Conservation (phyloP, 1,140 invertebrate species). For the Acromyrmex heyeri region DNA sequence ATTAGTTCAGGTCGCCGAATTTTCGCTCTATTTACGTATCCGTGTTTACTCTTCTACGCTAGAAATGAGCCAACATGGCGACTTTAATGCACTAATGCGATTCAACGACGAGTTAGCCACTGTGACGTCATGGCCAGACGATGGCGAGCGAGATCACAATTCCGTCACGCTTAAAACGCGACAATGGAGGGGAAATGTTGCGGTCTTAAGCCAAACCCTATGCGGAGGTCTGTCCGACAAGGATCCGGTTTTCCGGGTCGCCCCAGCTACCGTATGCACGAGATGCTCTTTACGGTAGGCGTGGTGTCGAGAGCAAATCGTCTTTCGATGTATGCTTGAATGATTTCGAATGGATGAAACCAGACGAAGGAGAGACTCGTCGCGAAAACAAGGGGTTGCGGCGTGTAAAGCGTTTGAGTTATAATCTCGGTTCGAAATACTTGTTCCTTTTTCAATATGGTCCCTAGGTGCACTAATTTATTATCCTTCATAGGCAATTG, state of each 20-base stretch:
- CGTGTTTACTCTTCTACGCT: conserved; percentile 19
- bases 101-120: conserved; percentile 53
- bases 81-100: conserved; percentile 55
- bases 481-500: neutral
- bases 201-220: conserved; percentile 79
- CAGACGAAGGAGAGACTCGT: conserved; percentile 18
- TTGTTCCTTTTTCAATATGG: conserved; percentile 23
- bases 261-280: conserved; percentile 46
- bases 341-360: conserved; percentile 77
- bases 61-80: conserved; percentile 47
- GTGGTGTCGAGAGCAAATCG: conserved; percentile 77
- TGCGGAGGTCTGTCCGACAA: conserved; percentile 47
- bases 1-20: neutral
- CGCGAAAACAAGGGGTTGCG: conserved; percentile 67
- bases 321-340: conserved; percentile 79
- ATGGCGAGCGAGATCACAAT: conserved; percentile 37
- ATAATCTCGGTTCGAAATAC: conserved; percentile 44
- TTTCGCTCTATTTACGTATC: neutral
- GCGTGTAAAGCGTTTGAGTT: conserved; percentile 39
- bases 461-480: conserved; percentile 23
- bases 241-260: conserved; percentile 74
- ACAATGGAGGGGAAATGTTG: conserved; percentile 73
- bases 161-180: conserved; percentile 22
- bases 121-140: conserved; percentile 46
- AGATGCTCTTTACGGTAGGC: conserved; percentile 69